Evolutionary conservation across 2,797 vertebrate species (phyloP), one percentile per base, ranked within the genome.

Genomic region (Dendrocincla fuliginosa): DNA sequence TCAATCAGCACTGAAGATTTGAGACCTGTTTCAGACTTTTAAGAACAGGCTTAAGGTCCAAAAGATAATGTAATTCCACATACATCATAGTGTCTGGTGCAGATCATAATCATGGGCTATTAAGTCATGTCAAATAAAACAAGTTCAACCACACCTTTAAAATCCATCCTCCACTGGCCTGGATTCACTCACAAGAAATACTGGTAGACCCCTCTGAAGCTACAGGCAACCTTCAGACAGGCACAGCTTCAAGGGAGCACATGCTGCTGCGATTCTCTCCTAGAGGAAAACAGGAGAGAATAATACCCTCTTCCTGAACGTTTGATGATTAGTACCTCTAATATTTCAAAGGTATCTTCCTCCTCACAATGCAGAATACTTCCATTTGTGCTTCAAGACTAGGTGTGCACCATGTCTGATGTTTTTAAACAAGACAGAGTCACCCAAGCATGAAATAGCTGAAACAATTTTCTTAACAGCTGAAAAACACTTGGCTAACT

Each of bases 391-490:
- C 86, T 96, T 94, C 71, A 80, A 68, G 52, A 87, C 49, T 67
- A 73, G 65, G 33, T 44, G 68, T 64, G 64, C 53, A 81, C 82
- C 71, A 81, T 55, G 77, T 74, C 57, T 89, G 80, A 95, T 93
- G 92, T 91, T 96, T 95, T 97, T 97, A 97, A 97, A 97, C 96
- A 97, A 96, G 91, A 88, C 84, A 16, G 22, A 87, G 78, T 56
- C 91, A 93, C 49, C 84, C 93, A 91, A 93, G 85, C 92, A 86
- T 96, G 96, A 94, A 97, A 95, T 93, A 92, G 68, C 68, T 96
- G 89, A 90, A 97, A 94, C 93, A 95, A 96, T 97, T 97, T 97
- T 97, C 95, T 96, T 97, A 96, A 96, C 92, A 97, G 93, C 95
- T 95, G 94, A 97, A 96, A 97, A 97, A 94, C 65, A 97, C 88